phyloP scores from a whole-genome alignment of 2,888 invertebrate genomes.

The Lycocerus yunnanus region DNA sequence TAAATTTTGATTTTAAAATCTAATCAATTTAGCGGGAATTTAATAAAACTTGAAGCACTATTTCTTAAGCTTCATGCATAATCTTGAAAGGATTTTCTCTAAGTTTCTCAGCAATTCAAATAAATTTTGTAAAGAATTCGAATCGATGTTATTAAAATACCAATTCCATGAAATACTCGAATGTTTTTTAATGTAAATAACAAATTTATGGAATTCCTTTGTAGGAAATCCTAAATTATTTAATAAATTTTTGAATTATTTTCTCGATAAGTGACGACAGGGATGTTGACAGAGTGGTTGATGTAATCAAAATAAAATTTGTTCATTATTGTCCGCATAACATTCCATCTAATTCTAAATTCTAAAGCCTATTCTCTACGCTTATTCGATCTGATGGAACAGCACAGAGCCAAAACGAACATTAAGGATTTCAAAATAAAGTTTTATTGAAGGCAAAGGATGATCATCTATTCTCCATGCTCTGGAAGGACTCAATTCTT shows the following conservation, averaged over 20 bases:
- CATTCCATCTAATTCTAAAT: too few relatives aligned
- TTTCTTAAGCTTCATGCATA: neutral
- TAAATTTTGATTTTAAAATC: neutral
- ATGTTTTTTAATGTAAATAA: neutral
- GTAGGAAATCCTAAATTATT: neutral
- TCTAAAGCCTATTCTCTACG: too few relatives aligned
- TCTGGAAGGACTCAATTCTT: too few relatives aligned
- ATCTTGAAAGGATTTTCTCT: neutral
- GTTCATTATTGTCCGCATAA: too few relatives aligned
- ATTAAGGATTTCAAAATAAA: too few relatives aligned
- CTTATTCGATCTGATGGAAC: too few relatives aligned
- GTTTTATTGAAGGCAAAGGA: too few relatives aligned
- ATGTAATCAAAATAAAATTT: too few relatives aligned
- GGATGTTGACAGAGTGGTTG: too few relatives aligned
- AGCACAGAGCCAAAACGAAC: too few relatives aligned
- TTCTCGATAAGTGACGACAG: neutral
- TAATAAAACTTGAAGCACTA: neutral
- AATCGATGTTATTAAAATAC: neutral
- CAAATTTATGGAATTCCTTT: neutral
- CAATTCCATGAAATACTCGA: neutral
- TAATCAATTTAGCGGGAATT: neutral
- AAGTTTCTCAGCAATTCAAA: neutral
- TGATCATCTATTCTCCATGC: too few relatives aligned
- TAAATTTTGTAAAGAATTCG: neutral
- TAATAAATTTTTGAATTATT: too few relatives aligned